A percentile compares a stretch with the other conserved stretches of the same genome.
phyloP scores from a whole-genome alignment of 2,113 vertebrate genomes.

The Reinhardtius hippoglossoides region DNA sequence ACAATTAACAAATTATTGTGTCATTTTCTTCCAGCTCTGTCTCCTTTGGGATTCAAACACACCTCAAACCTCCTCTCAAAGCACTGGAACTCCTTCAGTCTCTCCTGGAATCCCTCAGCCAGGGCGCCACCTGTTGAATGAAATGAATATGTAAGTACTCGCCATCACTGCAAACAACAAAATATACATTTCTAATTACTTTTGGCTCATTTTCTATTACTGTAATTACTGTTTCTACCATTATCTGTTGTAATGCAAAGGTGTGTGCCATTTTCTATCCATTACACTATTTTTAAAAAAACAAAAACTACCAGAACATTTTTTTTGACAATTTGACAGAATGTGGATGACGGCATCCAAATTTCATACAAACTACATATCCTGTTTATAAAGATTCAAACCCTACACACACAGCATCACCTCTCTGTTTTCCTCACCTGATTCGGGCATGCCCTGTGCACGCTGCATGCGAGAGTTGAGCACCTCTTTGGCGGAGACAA shows the following conservation, averaged over 20 bases:
- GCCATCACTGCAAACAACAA: not conserved
- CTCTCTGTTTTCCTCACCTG: constrained; percentile 80
- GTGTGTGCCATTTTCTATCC: not conserved
- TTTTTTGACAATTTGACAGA: no score
- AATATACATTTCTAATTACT: not conserved
- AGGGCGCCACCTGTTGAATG: constrained; percentile 88
- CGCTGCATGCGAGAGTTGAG: constrained; percentile 94
- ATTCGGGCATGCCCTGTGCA: constrained; percentile 95
- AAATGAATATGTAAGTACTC: constrained; percentile 9
- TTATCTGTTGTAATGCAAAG: no score
- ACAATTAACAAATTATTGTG: no score
- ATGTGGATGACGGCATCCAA: no score
- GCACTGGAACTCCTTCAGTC: constrained; percentile 94
- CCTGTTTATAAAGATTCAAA: not conserved
- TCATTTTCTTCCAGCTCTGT: not conserved
- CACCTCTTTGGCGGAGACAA: constrained; percentile 97
- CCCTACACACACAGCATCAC: not conserved
- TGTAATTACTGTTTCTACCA: not conserved
- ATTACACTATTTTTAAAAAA: not conserved
- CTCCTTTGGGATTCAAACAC: not conserved
- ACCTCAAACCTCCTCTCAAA: constrained; percentile 99
- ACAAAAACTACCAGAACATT: no score
- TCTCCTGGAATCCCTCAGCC: constrained; percentile 94
- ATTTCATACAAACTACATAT: not conserved
- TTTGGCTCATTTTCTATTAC: not conserved